Percentiles rank a stretch among this genome's conserved stretches.
Conservation (phyloP, 2,888 invertebrate species). For the Caenorhabditis wallacei region DNA sequence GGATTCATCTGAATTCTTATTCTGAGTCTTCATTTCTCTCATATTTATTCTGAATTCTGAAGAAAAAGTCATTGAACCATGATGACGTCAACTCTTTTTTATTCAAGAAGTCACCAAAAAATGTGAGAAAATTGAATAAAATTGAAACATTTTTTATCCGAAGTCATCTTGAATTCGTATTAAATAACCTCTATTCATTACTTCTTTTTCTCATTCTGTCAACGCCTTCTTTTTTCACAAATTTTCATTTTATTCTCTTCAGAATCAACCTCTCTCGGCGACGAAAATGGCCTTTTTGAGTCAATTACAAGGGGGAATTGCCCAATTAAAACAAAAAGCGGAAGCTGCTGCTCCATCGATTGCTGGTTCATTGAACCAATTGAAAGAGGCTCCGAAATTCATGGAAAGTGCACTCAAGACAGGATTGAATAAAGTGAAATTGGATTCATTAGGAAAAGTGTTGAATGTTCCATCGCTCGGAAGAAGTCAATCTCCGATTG, state of each 20-base stretch:
- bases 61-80: too few relatives aligned
- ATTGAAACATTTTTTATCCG: slow-evolving; percentile 12
- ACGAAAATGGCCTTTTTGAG: slow-evolving; percentile 82
- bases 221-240: slow-evolving; percentile 30
- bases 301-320: slow-evolving; percentile 77
- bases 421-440: slow-evolving; percentile 76
- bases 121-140: slow-evolving; percentile 20
- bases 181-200: slow-evolving; percentile 24
- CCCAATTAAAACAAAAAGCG: slow-evolving; percentile 73
- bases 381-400: slow-evolving; percentile 75
- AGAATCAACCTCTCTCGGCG: neutral
- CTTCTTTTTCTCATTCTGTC: slow-evolving; percentile 26
- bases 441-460: slow-evolving; percentile 81
- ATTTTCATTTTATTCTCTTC: slow-evolving; percentile 29
- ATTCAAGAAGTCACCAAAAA: slow-evolving; percentile 1
- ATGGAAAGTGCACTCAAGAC: slow-evolving; percentile 73
- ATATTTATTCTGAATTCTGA: neutral
- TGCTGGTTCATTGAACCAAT: slow-evolving; percentile 66
- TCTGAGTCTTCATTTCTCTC: neutral
- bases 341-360: slow-evolving; percentile 51
- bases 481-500: slow-evolving; percentile 82
- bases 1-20: too few relatives aligned
- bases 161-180: slow-evolving; percentile 39
- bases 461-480: slow-evolving; percentile 73
- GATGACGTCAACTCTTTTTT: slow-evolving; percentile 30